A percentile compares a stretch with the other conserved stretches of the same genome.
Evolutionary conservation across 2,113 vertebrate genomes (phyloP).

Genomic region (Xiphorhynchus elegans): DNA sequence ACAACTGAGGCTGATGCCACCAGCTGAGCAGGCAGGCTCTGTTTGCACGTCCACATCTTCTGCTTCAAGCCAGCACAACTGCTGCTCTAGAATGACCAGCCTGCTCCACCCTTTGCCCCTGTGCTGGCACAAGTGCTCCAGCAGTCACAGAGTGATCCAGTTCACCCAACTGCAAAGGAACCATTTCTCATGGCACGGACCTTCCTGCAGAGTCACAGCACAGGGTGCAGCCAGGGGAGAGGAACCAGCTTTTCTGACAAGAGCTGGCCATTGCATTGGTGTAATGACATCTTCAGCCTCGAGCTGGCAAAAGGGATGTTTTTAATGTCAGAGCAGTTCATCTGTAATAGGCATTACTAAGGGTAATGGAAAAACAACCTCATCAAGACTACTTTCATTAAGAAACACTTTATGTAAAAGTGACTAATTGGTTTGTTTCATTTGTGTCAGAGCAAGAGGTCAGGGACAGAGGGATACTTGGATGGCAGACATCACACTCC

Average conservation of each 20-base stretch:
- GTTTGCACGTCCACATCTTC: not conserved
- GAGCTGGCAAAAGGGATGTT: not conserved
- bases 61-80: not conserved
- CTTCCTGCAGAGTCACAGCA: not conserved
- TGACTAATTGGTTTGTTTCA: not conserved
- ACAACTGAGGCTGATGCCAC: not conserved
- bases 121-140: too few relatives aligned
- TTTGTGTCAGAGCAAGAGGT: not conserved
- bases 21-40: not conserved
- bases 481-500: not conserved
- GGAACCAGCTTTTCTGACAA: not conserved
- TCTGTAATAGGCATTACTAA: not conserved
- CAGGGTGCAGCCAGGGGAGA: not conserved
- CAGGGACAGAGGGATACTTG: not conserved
- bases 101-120: not conserved
- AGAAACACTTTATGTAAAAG: not conserved
- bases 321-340: not conserved
- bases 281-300: not conserved
- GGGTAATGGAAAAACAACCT: not conserved
- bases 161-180: not conserved
- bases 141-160: not conserved
- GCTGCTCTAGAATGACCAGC: not conserved
- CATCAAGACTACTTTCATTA: not conserved
- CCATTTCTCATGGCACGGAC: accelerated
- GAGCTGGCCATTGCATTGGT: not conserved